Evolutionary conservation across 35 echinoderm and acorn worm genomes (phyloP).

Genomic region (Stichopus chloronotus): DNA sequence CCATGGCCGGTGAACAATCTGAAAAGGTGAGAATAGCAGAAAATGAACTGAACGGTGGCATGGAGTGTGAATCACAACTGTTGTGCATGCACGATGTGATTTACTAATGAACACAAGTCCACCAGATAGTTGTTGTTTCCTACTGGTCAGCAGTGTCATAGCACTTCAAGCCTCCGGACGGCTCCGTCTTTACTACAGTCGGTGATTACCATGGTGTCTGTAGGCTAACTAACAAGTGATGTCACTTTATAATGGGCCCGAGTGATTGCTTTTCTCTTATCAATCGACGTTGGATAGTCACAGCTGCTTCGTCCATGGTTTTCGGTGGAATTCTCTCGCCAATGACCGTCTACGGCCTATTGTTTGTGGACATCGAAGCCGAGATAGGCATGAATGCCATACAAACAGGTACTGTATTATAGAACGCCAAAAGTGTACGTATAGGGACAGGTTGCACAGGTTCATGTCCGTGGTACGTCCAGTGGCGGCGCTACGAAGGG

Average conservation of each 20-base stretch:
- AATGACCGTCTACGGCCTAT: slow-evolving; percentile 6
- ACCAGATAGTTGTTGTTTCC: no score
- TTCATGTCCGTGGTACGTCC: background rate
- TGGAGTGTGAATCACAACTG: no score
- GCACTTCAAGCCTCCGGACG: no score
- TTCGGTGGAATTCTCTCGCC: slow-evolving; percentile 9
- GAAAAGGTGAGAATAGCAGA: no score
- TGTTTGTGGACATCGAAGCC: slow-evolving; percentile 19
- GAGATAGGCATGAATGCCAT: background rate
- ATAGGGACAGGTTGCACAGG: background rate
- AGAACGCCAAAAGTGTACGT: background rate
- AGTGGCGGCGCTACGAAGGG: background rate
- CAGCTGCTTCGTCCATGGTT: background rate
- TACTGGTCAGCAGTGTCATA: no score
- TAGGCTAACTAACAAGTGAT: no score
- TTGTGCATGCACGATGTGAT: no score
- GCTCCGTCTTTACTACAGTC: no score
- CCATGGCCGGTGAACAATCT: no score
- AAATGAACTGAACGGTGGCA: no score
- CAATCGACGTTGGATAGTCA: slow-evolving; percentile 4
- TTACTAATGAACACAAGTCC: no score
- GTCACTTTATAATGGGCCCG: background rate
- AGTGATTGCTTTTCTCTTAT: background rate
- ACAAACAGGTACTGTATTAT: background rate
- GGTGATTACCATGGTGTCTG: no score